A percentile compares a stretch with the other conserved stretches of the same genome.
Conservation (phyloP, 2,888 invertebrate genomes). For the Penaeus monodon region DNA sequence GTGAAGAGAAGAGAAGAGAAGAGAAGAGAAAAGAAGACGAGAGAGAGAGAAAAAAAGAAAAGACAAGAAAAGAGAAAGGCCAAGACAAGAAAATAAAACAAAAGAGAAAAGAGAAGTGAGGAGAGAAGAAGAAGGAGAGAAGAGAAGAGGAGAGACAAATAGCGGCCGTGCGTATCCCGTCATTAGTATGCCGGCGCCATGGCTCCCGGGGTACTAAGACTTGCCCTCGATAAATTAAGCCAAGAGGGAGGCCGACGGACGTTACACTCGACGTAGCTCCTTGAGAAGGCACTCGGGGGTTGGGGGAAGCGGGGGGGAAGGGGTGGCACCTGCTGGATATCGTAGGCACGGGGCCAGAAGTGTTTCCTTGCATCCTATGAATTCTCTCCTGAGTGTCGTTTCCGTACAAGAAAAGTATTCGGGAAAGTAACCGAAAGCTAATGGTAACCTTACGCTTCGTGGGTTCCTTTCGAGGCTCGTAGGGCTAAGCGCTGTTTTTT, state of each 20-base stretch:
- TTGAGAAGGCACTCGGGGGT: not conserved
- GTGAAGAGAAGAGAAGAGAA: not conserved
- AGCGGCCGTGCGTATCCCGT: no score
- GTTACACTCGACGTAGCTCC: not conserved
- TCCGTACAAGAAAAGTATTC: no score
- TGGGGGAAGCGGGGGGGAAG: not conserved
- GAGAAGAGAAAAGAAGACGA: not conserved
- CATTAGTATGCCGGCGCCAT: no score
- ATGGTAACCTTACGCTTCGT: no score
- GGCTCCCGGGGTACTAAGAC: no score
- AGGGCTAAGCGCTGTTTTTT: no score
- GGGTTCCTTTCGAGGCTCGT: no score
- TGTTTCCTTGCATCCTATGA: no score
- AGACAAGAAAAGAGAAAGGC: not conserved
- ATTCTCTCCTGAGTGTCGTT: no score
- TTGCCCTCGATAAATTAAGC: no score
- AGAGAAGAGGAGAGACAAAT: not conserved
- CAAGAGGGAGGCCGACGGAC: not conserved
- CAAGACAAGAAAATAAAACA: not conserved
- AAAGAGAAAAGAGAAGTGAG: not conserved
- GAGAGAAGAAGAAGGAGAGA: not conserved
- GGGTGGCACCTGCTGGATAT: not conserved
- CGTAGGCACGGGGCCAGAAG: no score
- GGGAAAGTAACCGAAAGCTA: no score
- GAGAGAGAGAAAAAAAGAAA: not conserved